Base-by-base conservation (phyloP, 2,113 vertebrate species). In the Asarcornis scutulata region DNA sequence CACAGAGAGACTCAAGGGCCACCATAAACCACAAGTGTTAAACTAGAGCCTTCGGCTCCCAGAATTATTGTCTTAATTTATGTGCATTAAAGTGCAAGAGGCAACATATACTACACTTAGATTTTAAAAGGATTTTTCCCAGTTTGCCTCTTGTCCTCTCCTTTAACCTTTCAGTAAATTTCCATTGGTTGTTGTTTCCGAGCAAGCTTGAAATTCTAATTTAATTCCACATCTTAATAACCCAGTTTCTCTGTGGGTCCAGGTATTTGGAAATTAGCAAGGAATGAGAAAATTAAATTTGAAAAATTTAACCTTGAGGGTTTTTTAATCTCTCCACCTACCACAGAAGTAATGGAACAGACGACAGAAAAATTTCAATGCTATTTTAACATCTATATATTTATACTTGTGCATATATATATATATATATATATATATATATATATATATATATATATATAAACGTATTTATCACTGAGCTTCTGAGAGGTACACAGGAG, bases 41-140 rank as follows among this genome's bases (percentile, higher is more conserved):
- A 95, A 91, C 77, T 32, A 17, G 56, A 97, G 89, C 90, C 93
- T 91, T 91, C 95, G 89, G 83, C 67, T 96, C 79, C 86, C 77
- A 72, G 74, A 93, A 96, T 95, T 95, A 95, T 84, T 77, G 86
- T 85, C 93, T 95, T 91, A 95, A 95, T 95, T 96, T 94, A 92
- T 92, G 88, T 91, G 79, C 88, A 91, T 63, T 74, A 88, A 87
- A 93, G 94, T 63, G 77, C 78, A 76, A 74, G 71, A 88, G 68
- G 67, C 83, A 86, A 86, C 73, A 85, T 38, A 81, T 16, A 82
- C 83, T 84, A 71, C 25, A 44, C 92, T 96, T 74, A 78, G 89
- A 58, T 84, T 86, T 86, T 86, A 89, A 87, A 90, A 91, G 94
- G 48, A 89, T 93, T 95, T 94, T 56, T 95, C 87, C 89, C 84